These are phyloP conservation scores for Syrphus vitripennis DNA, from an alignment of 2,888 invertebrate genomes.

Conservation along the genomic window DNA sequence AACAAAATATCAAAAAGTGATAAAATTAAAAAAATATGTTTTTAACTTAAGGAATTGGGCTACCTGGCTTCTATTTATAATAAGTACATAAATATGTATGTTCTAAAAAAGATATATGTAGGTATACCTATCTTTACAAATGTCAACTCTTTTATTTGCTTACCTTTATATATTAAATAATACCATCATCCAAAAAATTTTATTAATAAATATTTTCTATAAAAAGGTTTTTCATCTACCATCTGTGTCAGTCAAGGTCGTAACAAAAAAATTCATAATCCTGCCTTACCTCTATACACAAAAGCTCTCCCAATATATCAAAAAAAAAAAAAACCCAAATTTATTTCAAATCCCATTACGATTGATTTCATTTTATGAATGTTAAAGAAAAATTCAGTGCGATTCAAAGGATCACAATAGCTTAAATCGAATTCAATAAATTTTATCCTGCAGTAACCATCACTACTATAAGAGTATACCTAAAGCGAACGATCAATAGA, in stretches of 20 bases:
- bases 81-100: too few relatives aligned
- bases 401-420: constrained; percentile 23
- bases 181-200: not conserved
- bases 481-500: constrained; percentile 31
- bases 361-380: constrained; percentile 25
- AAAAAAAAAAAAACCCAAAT: not conserved
- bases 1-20: too few relatives aligned
- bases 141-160: too few relatives aligned
- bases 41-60: too few relatives aligned
- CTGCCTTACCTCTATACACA: not conserved
- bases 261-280: not conserved
- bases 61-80: too few relatives aligned
- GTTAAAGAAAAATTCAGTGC: not conserved
- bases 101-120: too few relatives aligned
- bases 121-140: too few relatives aligned
- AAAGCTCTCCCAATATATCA: not conserved
- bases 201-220: not conserved
- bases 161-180: too few relatives aligned
- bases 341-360: not conserved
- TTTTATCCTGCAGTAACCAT: constrained; percentile 5
- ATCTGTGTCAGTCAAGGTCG: not conserved
- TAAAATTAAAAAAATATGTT: too few relatives aligned
- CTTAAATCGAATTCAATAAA: constrained; percentile 21
- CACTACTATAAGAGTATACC: too few relatives aligned
- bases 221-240: not conserved